Percentiles rank a stretch among this genome's conserved stretches.
phyloP scores from a whole-genome alignment of 1,140 invertebrate species.

The Drosophila azteca region DNA sequence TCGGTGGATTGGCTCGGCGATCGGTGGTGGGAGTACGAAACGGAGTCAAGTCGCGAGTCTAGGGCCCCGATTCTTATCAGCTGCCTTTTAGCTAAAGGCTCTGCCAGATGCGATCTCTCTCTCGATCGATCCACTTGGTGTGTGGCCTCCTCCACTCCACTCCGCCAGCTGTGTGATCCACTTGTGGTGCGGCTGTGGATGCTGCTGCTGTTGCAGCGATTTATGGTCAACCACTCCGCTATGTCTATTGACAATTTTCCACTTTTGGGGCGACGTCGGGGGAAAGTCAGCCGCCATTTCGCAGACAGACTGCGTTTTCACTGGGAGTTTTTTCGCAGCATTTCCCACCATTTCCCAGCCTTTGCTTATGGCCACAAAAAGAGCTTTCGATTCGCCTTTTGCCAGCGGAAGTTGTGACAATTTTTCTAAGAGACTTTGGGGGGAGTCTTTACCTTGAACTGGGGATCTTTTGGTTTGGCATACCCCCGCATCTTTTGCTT shows the following conservation, averaged over 20 bases:
- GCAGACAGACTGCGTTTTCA: slow-evolving; percentile 48
- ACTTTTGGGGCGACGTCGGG: slow-evolving; percentile 71
- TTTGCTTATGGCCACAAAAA: neutral
- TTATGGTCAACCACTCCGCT: slow-evolving; percentile 32
- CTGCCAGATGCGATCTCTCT: slow-evolving; percentile 22
- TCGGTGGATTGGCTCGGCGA: neutral
- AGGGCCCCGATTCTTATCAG: slow-evolving; percentile 74
- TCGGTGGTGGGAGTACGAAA: slow-evolving; percentile 13
- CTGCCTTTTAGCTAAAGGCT: slow-evolving; percentile 71
- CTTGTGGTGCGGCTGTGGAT: slow-evolving; percentile 22
- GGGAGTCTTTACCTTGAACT: neutral
- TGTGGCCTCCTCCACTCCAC: slow-evolving; percentile 33
- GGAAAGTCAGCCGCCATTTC: slow-evolving; percentile 69
- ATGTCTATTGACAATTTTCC: slow-evolving; percentile 74
- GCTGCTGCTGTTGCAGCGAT: slow-evolving; percentile 16
- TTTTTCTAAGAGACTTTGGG: too few relatives aligned
- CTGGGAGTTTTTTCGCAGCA: slow-evolving; percentile 14
- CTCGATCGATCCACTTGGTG: slow-evolving; percentile 41
- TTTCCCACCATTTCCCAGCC: slow-evolving; percentile 1
- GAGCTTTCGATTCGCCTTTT: slow-evolving; percentile 16
- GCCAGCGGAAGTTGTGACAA: slow-evolving; percentile 12
- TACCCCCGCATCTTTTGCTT: neutral
- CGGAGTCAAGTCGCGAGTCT: slow-evolving; percentile 41
- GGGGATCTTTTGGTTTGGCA: neutral
- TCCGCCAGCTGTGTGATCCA: slow-evolving; percentile 44